These are phyloP conservation scores for Clostera curtula DNA, from an alignment of 2,888 invertebrate species.

Conservation along the genomic window DNA sequence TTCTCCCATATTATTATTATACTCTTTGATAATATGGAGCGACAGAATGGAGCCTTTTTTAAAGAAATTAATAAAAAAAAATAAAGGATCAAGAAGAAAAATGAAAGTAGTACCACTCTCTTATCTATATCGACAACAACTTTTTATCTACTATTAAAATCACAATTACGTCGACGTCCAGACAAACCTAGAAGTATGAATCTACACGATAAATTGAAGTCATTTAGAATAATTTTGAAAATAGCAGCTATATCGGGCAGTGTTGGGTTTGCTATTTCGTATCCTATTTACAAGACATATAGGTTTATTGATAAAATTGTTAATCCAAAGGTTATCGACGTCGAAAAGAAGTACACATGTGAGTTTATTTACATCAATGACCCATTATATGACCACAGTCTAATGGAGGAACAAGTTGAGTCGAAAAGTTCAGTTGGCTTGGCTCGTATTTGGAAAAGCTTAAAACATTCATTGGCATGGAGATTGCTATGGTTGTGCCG, in stretches of 20 bases:
- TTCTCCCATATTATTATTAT: too few relatives aligned
- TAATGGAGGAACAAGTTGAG: constrained; percentile 41
- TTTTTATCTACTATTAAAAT: too few relatives aligned
- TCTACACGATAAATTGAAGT: constrained; percentile 43
- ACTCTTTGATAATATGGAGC: too few relatives aligned
- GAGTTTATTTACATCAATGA: constrained; percentile 69
- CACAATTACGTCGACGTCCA: too few relatives aligned
- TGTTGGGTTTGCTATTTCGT: constrained; percentile 36
- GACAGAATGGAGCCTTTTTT: too few relatives aligned
- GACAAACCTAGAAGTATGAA: constrained; percentile 35
- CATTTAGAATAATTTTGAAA: constrained; percentile 41
- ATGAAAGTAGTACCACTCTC: too few relatives aligned
- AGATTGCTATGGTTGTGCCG: constrained; percentile 79
- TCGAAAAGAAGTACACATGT: constrained; percentile 52
- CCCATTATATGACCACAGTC: constrained; percentile 41
- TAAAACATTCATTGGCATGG: constrained; percentile 79
- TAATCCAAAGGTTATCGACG: constrained; percentile 50
- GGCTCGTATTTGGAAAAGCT: constrained; percentile 73
- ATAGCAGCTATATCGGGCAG: constrained; percentile 33
- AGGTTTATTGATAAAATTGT: constrained; percentile 43
- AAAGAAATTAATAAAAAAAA: too few relatives aligned
- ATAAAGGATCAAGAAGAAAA: too few relatives aligned
- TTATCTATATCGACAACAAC: too few relatives aligned
- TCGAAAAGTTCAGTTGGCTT: constrained; percentile 43
- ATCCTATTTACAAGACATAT: constrained; percentile 44